A percentile compares a stretch with the other conserved stretches of the same genome.
Conservation (phyloP, 2,797 vertebrate genomes). For the Thripadectes ignobilis region DNA sequence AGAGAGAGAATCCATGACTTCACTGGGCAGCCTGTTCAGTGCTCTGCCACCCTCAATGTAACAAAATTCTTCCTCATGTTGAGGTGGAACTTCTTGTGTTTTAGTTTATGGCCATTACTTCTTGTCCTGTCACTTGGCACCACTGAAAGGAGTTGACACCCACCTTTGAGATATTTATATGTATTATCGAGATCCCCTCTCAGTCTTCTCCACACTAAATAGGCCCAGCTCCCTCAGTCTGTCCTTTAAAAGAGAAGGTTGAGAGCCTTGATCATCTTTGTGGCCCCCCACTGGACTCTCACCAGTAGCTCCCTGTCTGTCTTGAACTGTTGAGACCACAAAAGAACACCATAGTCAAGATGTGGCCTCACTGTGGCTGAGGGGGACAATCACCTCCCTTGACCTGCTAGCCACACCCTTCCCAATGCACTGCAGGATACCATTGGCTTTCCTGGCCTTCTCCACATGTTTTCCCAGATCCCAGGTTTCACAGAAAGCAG, state of each 20-base stretch:
- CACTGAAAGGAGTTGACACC: neutral
- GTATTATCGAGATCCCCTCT: neutral
- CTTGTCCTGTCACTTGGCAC: accelerated
- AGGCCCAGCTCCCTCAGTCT: neutral
- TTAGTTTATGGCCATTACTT: neutral
- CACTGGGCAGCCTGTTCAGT: neutral
- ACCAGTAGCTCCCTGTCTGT: neutral
- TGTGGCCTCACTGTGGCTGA: neutral
- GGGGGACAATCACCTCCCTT: neutral
- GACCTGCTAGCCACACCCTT: neutral
- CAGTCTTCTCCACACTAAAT: neutral
- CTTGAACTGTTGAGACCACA: neutral
- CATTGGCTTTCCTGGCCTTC: neutral
- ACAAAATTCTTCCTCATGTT: neutral
- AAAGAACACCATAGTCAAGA: neutral
- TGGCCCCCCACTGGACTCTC: neutral
- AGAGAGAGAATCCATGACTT: neutral
- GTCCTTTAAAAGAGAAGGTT: neutral
- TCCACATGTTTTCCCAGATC: constrained; percentile 10
- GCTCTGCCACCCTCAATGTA: neutral
- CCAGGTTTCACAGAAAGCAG: constrained; percentile 54
- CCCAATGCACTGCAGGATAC: neutral
- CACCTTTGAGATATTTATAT: neutral
- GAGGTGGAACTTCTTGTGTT: neutral
- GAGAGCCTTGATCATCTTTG: neutral